These are phyloP conservation scores for Palythoa grandis DNA, from an alignment of 92 coral and sea anemone species.

Conservation along the genomic window DNA sequence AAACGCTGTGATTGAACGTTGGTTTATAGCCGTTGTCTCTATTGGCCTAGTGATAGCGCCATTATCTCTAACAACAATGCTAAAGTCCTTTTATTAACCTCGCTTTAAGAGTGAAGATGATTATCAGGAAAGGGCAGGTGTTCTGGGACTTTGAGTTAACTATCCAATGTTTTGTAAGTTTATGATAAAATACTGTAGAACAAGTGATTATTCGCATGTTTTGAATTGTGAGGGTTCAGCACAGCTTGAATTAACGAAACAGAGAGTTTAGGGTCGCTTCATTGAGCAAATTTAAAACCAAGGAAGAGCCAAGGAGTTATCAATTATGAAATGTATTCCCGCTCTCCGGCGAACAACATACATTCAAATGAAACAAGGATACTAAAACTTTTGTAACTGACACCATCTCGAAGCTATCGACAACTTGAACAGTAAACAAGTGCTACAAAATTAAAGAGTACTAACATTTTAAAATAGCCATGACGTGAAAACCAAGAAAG, in stretches of 20 bases:
- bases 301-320: constrained; percentile 2
- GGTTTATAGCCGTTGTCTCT: background rate
- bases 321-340: constrained; percentile 28
- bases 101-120: constrained; percentile 27
- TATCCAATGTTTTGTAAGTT: constrained; percentile 9
- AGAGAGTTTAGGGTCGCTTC: constrained; percentile 1
- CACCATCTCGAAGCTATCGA: constrained; percentile 9
- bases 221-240: constrained; percentile 11
- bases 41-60: constrained; percentile 15
- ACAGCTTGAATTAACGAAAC: constrained; percentile 36
- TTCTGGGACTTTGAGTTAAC: background rate
- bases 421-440: constrained; percentile 17
- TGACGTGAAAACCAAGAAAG: background rate
- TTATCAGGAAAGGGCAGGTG: constrained; percentile 28
- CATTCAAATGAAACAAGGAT: background rate
- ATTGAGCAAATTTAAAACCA: constrained; percentile 2
- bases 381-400: background rate
- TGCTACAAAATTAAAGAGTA: background rate
- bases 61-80: constrained; percentile 21
- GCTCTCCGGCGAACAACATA: background rate
- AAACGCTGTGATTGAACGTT: constrained; percentile 21
- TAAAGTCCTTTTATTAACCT: constrained; percentile 16
- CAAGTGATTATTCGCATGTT: constrained; percentile 21
- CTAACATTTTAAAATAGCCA: background rate
- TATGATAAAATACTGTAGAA: constrained; percentile 4